These are phyloP conservation scores for Apamea sordens DNA, from an alignment of 2,888 invertebrate species.

Conservation along the genomic window DNA sequence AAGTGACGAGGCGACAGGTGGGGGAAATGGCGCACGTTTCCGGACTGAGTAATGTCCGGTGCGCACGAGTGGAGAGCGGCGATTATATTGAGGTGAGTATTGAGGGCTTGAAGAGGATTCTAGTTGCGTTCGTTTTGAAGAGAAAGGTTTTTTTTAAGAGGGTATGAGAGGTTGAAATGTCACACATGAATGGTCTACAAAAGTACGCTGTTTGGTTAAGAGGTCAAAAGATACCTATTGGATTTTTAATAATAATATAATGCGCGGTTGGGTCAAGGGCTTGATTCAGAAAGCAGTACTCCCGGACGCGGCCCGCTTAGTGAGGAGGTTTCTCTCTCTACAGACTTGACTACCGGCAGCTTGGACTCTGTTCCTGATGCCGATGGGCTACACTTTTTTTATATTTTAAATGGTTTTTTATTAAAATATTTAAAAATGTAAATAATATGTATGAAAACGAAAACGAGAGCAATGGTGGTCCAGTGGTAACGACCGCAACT, in stretches of 20 bases:
- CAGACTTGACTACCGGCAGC: too few relatives aligned
- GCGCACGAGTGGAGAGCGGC: conserved; percentile 59
- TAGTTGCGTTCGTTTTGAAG: conserved; percentile 17
- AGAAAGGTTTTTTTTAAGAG: conserved; percentile 23
- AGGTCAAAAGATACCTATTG: neutral
- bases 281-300: too few relatives aligned
- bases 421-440: too few relatives aligned
- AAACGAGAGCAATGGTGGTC: too few relatives aligned
- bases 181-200: neutral
- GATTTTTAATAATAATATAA: neutral
- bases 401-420: too few relatives aligned
- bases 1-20: conserved; percentile 85
- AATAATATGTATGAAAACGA: too few relatives aligned
- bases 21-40: conserved; percentile 85
- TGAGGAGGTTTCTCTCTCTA: too few relatives aligned
- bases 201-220: neutral
- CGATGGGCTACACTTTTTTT: too few relatives aligned
- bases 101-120: conserved; percentile 24
- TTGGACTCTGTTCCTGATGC: too few relatives aligned
- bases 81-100: conserved; percentile 54
- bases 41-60: conserved; percentile 67
- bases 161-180: neutral
- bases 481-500: too few relatives aligned
- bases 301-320: too few relatives aligned
- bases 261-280: too few relatives aligned